Percentiles rank a stretch among this genome's conserved stretches.
Evolutionary conservation across 1,140 invertebrate species (phyloP).

Genomic region (Popillia japonica): DNA sequence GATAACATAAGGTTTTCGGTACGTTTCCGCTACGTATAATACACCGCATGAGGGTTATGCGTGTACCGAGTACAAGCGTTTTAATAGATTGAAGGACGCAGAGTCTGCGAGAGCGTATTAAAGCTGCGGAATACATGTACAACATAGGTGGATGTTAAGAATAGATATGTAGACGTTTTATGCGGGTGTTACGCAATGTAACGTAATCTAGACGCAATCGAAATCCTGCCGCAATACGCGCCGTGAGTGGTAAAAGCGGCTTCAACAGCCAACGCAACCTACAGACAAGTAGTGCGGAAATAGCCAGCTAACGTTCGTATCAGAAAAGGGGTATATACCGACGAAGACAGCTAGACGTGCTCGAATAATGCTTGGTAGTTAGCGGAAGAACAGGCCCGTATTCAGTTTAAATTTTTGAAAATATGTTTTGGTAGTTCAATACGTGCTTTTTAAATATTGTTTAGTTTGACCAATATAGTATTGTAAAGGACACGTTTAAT

Average conservation of each 20-base stretch:
- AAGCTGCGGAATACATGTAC: not conserved
- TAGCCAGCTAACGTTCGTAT: not conserved
- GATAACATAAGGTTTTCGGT: not conserved
- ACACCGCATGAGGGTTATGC: not conserved
- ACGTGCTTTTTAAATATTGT: too few relatives aligned
- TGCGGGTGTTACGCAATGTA: not conserved
- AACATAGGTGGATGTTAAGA: not conserved
- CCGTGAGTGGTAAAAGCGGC: not conserved
- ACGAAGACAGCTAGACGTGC: conserved; percentile 9
- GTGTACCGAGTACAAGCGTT: not conserved
- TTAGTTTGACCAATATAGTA: not conserved
- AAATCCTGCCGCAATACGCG: not conserved
- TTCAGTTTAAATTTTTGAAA: not conserved
- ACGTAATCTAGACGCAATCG: not conserved
- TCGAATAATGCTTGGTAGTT: conserved; percentile 16
- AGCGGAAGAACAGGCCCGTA: not conserved
- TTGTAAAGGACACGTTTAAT: too few relatives aligned
- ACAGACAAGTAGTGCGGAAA: not conserved
- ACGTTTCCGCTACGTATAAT: not conserved
- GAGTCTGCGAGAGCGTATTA: not conserved
- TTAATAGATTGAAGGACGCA: not conserved
- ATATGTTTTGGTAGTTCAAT: not conserved
- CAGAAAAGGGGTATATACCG: not conserved
- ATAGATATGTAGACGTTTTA: not conserved
- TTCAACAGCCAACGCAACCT: not conserved